phyloP scores from a whole-genome alignment of 2,888 invertebrate species.

The Microplitis deprimator region DNA sequence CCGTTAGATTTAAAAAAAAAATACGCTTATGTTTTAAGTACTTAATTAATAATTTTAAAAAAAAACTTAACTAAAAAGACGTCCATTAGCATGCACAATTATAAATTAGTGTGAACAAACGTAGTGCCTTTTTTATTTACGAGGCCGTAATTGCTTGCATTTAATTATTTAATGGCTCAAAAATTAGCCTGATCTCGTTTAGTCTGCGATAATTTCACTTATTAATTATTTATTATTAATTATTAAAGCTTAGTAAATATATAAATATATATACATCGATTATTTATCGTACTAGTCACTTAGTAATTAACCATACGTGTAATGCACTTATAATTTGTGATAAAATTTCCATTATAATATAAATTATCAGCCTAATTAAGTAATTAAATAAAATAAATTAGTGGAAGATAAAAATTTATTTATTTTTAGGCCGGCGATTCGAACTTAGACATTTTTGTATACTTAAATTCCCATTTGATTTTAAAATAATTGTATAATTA shows the following conservation, averaged over 20 bases:
- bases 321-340: neutral
- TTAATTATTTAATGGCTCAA: neutral
- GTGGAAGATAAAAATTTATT: neutral
- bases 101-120: constrained; percentile 46
- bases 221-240: neutral
- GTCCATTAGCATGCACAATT: constrained; percentile 4
- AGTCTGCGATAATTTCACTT: constrained; percentile 9
- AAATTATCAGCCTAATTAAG: neutral
- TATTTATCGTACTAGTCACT: neutral
- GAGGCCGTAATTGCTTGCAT: neutral
- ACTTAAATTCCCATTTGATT: constrained; percentile 61
- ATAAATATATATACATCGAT: neutral
- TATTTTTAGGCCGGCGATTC: neutral
- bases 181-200: neutral
- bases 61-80: neutral
- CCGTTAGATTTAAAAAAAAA: neutral
- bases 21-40: neutral
- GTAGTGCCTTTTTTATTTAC: constrained; percentile 49
- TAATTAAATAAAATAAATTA: constrained; percentile 7
- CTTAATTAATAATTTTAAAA: constrained; percentile 31
- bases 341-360: neutral
- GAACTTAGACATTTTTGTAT: constrained; percentile 68
- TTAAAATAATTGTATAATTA: constrained; percentile 71
- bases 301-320: neutral
- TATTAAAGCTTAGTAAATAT: neutral